Evolutionary conservation across 1,140 invertebrate genomes (phyloP).

Genomic region (Danaus plexippus): DNA sequence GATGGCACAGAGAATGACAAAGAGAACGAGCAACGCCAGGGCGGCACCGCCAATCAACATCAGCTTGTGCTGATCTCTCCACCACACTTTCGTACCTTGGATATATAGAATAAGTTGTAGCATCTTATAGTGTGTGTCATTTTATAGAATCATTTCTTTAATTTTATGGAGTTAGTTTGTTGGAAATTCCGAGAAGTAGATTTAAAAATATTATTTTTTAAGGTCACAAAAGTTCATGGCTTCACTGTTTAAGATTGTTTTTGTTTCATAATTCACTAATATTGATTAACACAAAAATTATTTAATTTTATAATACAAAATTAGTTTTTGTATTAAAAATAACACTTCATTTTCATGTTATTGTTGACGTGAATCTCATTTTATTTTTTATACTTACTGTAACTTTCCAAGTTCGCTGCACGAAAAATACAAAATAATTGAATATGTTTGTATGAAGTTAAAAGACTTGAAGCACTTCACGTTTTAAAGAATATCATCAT

Average conservation of each 20-base stretch:
- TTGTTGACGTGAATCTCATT: too few relatives aligned
- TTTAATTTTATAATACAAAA: too few relatives aligned
- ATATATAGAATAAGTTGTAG: conserved; percentile 7
- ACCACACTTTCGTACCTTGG: conserved; percentile 81
- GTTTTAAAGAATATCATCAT: too few relatives aligned
- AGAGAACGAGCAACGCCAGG: conserved; percentile 81
- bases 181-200: too few relatives aligned
- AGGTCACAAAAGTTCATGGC: too few relatives aligned
- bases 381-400: conserved; percentile 45
- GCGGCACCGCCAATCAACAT: conserved; percentile 83
- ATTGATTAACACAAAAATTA: not conserved
- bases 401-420: conserved; percentile 69
- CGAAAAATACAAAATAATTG: conserved; percentile 24
- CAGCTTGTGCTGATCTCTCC: conserved; percentile 83
- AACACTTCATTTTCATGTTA: too few relatives aligned
- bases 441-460: not conserved
- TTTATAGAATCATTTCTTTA: not conserved
- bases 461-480: too few relatives aligned
- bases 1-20: conserved; percentile 86
- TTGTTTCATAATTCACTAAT: too few relatives aligned
- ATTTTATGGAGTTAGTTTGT: too few relatives aligned
- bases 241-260: too few relatives aligned
- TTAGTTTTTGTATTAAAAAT: too few relatives aligned
- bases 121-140: not conserved
- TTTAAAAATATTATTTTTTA: too few relatives aligned